Percentiles rank a stretch among this genome's conserved stretches.
phyloP scores from a whole-genome alignment of 2,797 vertebrate species.

The Huso huso region DNA sequence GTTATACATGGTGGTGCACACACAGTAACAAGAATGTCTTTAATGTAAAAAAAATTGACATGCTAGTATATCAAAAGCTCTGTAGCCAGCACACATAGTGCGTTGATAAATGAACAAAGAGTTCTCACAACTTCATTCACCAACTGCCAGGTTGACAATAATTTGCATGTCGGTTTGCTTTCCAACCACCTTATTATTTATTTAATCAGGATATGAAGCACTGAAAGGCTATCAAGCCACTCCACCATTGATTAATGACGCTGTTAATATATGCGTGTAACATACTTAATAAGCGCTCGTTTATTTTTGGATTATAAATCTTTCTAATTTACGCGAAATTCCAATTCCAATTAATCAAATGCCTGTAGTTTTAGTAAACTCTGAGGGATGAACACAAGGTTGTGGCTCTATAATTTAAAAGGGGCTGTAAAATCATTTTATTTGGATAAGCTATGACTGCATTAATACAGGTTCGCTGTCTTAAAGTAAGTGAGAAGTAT shows the following conservation, averaged over 20 bases:
- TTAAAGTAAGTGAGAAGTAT: too few relatives aligned
- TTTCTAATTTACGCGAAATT: slow-evolving; percentile 14
- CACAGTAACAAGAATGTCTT: slow-evolving; percentile 1
- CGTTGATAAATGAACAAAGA: slow-evolving; percentile 6
- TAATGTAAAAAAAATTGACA: too few relatives aligned
- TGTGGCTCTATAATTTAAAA: too few relatives aligned
- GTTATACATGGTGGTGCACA: background rate
- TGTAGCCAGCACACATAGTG: background rate
- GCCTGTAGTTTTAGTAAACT: background rate
- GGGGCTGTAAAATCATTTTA: too few relatives aligned
- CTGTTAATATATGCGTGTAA: slow-evolving; percentile 9
- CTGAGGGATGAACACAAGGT: too few relatives aligned
- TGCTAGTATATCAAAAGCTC: too few relatives aligned
- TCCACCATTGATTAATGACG: slow-evolving; percentile 12
- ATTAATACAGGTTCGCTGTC: too few relatives aligned
- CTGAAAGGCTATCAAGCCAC: background rate
- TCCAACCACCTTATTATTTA: slow-evolving; percentile 8
- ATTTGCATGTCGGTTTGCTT: background rate
- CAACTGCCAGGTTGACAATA: background rate
- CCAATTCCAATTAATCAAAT: slow-evolving; percentile 15
- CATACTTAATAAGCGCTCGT: slow-evolving; percentile 12
- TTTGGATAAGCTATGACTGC: too few relatives aligned
- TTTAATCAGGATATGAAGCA: slow-evolving; percentile 9
- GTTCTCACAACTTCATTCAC: slow-evolving; percentile 12
- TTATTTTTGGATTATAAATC: slow-evolving; percentile 9